phyloP scores from a whole-genome alignment of 2,797 vertebrate species.

The Mus spretus region DNA sequence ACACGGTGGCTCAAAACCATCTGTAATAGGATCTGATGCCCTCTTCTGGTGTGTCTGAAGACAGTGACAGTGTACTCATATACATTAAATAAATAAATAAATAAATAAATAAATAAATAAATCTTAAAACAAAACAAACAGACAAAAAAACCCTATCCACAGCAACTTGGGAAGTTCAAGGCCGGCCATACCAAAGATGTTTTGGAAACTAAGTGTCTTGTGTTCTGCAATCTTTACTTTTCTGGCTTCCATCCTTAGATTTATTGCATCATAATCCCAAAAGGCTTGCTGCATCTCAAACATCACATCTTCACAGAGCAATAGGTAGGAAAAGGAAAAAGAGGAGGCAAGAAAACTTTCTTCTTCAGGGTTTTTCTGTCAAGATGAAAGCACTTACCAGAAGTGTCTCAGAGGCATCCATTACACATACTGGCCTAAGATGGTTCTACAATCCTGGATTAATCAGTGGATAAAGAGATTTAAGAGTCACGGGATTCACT shows the following conservation, averaged over 20 bases:
- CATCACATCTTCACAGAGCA: not conserved
- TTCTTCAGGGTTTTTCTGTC: slow-evolving; percentile 18
- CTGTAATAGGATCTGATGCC: no score
- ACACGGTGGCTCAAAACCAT: no score
- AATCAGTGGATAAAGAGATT: not conserved
- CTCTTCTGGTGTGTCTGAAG: no score
- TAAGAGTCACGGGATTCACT: not conserved
- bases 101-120: no score
- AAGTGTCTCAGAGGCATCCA: not conserved
- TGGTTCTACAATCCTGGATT: not conserved
- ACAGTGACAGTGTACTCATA: no score
- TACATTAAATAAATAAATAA: no score
- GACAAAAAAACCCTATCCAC: not conserved
- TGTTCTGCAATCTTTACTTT: slow-evolving; percentile 9
- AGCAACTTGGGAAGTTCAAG: not conserved
- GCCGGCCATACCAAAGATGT: not conserved
- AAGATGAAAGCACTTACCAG: slow-evolving; percentile 17
- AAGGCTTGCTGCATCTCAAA: not conserved
- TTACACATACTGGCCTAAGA: not conserved
- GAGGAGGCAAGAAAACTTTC: not conserved
- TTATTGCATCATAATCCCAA: not conserved
- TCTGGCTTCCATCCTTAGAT: not conserved
- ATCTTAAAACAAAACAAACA: no score
- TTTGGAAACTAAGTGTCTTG: slow-evolving; percentile 27
- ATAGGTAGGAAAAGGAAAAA: not conserved